phyloP scores from a whole-genome alignment of 2,113 vertebrate species.

The Carettochelys insculpta region DNA sequence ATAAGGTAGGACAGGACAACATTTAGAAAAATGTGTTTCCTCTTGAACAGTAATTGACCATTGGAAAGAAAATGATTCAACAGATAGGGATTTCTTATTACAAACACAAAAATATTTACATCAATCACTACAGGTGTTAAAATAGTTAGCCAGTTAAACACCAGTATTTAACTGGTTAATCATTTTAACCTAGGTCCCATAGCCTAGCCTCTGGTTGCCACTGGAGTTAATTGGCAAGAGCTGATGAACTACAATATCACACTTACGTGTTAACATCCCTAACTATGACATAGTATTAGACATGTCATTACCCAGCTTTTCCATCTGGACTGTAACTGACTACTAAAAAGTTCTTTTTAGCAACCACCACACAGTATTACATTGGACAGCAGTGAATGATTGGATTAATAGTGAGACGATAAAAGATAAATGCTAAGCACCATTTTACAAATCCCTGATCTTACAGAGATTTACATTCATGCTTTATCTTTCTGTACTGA shows the following conservation, averaged over 20 bases:
- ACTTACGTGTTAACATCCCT: too few species aligned
- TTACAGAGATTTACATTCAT: fast-evolving
- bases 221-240: too few species aligned
- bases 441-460: constrained; percentile 37
- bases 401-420: constrained; percentile 35
- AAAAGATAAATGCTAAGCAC: background rate
- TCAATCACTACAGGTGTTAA: background rate
- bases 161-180: too few species aligned
- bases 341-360: constrained; percentile 24
- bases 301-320: constrained; percentile 25
- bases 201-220: too few species aligned
- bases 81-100: background rate
- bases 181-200: too few species aligned
- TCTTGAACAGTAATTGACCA: background rate
- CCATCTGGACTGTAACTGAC: constrained; percentile 3
- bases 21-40: background rate
- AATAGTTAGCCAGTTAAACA: too few species aligned
- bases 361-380: background rate
- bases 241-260: too few species aligned
- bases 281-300: background rate
- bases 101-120: background rate
- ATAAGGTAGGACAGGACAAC: background rate
- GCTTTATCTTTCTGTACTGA: background rate
- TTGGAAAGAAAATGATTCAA: background rate
- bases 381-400: constrained; percentile 50